A percentile compares a stretch with the other conserved stretches of the same genome.
Conservation (phyloP, 2,113 vertebrate genomes). For the Hirundichthys speculiger region DNA sequence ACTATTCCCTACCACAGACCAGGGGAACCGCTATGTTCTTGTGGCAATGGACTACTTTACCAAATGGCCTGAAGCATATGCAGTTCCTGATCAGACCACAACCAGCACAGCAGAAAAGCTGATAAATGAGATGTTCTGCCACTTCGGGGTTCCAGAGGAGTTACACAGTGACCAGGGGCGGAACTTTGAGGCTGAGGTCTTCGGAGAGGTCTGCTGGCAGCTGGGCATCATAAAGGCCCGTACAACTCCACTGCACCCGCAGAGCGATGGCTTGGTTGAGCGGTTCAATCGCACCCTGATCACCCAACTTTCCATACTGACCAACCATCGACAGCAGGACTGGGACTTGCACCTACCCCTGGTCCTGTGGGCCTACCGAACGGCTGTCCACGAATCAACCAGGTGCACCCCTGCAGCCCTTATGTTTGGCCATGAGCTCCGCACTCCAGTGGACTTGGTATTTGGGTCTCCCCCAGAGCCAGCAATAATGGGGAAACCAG, state of each 20-base stretch:
- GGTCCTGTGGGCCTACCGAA: no score
- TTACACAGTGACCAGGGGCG: background rate
- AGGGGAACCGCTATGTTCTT: background rate
- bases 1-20: background rate
- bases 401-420: no score
- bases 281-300: background rate
- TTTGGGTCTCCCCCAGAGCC: background rate
- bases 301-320: no score
- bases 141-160: background rate
- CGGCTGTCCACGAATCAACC: background rate
- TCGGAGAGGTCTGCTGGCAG: background rate
- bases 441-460: background rate
- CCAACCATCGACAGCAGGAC: no score
- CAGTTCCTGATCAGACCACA: background rate
- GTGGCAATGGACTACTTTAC: constrained; percentile 6
- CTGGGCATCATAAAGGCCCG: background rate
- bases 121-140: background rate
- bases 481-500: background rate
- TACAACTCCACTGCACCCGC: background rate
- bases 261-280: no score
- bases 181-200: background rate
- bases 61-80: constrained; percentile 4
- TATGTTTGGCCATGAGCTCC: background rate
- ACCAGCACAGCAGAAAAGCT: background rate
- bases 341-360: no score